Percentiles rank a stretch among this genome's conserved stretches.
Evolutionary conservation across 2,797 vertebrate genomes (phyloP).

Genomic region (Nyctibius grandis): DNA sequence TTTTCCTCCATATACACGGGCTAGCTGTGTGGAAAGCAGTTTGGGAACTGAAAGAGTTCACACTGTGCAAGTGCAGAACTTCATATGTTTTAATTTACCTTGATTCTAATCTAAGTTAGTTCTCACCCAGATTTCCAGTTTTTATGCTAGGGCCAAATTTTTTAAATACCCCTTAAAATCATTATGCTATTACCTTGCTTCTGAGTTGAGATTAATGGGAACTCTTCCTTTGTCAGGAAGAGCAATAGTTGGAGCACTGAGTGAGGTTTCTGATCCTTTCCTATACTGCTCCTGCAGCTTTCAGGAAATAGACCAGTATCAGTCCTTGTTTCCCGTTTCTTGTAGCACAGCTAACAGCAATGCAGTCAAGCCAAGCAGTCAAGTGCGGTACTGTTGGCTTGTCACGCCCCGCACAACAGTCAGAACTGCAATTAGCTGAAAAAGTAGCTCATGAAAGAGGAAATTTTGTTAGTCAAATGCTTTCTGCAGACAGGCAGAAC

Average conservation of each 20-base stretch:
- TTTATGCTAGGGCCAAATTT: background rate
- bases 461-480: background rate
- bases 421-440: background rate
- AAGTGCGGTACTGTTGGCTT: background rate
- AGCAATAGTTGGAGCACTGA: background rate
- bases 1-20: rapidly evolving
- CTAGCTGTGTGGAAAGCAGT: background rate
- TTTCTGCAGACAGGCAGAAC: background rate
- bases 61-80: background rate
- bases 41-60: background rate
- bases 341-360: background rate
- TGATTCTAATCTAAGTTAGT: background rate
- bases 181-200: background rate
- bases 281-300: background rate
- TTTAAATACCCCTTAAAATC: background rate
- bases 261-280: background rate
- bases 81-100: background rate
- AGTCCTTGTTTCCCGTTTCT: background rate
- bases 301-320: background rate
- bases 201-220: background rate
- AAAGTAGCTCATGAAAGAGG: background rate
- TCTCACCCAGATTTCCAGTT: background rate
- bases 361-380: background rate
- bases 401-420: background rate
- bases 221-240: background rate